Percentiles rank a stretch among this genome's conserved stretches.
Evolutionary conservation across 2,797 vertebrate species (phyloP).

Genomic region (Megaceryle alcyon): DNA sequence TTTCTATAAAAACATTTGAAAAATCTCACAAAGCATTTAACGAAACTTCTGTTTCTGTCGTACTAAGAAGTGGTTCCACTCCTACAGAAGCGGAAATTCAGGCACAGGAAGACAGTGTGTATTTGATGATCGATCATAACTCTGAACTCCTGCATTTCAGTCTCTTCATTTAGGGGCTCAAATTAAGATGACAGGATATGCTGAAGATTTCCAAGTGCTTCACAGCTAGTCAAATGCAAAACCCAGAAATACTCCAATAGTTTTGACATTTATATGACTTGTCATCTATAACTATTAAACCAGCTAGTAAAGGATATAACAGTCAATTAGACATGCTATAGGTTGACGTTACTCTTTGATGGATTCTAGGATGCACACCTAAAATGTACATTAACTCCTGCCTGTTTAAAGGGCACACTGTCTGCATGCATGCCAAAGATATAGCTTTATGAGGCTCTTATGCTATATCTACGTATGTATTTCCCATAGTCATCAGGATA

Average conservation of each 20-base stretch:
- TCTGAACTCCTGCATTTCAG: not conserved
- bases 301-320: not conserved
- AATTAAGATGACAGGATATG: not conserved
- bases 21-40: not conserved
- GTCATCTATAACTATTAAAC: not conserved
- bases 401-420: not conserved
- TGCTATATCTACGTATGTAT: not conserved
- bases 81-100: not conserved
- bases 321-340: not conserved
- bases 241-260: not conserved
- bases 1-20: not conserved
- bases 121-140: not conserved
- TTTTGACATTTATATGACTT: not conserved
- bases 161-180: not conserved
- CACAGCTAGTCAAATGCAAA: not conserved
- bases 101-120: not conserved
- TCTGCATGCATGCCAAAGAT: not conserved
- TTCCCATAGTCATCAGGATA: not conserved
- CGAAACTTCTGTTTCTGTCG: not conserved
- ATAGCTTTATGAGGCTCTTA: not conserved
- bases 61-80: not conserved
- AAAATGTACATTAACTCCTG: not conserved
- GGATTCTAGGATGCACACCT: not conserved
- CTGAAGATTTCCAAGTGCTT: not conserved
- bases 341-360: not conserved